phyloP scores from a whole-genome alignment of 2,888 invertebrate species.

The Acheta domesticus region DNA sequence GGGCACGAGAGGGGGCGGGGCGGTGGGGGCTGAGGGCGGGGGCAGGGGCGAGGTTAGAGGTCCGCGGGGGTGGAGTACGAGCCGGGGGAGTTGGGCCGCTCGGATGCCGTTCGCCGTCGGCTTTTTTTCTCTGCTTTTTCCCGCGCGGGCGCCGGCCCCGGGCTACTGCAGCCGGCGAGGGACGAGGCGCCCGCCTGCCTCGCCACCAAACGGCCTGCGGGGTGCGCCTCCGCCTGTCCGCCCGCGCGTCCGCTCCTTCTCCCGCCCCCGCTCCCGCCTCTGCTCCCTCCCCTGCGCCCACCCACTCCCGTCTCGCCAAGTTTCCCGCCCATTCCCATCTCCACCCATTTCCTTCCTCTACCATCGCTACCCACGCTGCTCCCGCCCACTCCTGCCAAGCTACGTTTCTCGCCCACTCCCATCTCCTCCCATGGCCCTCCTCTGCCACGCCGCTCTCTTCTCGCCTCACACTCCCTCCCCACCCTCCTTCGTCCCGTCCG shows the following conservation, averaged over 20 bases:
- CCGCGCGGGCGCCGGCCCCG: not conserved
- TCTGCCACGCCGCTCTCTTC: no score
- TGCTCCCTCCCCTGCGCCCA: no score
- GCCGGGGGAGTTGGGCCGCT: not conserved
- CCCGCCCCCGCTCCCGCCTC: no score
- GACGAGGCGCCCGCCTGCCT: not conserved
- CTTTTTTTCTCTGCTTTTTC: constrained; percentile 18
- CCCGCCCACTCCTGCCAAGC: no score
- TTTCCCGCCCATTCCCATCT: no score
- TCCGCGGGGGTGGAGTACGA: not conserved
- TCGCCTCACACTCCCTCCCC: no score
- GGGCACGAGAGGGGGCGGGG: not conserved
- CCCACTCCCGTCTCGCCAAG: no score
- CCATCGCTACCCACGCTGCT: no score
- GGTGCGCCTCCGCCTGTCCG: not conserved
- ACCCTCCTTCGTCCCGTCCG: no score
- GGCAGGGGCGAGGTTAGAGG: not conserved
- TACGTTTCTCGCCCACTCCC: no score
- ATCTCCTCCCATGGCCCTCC: no score
- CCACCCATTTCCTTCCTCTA: no score
- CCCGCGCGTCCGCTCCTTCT: not conserved
- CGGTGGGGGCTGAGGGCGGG: not conserved
- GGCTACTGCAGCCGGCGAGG: not conserved
- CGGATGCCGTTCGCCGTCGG: not conserved
- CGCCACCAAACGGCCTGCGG: not conserved